Conservation (phyloP, 2,113 vertebrate genomes). For the Peromyscus californicus region DNA sequence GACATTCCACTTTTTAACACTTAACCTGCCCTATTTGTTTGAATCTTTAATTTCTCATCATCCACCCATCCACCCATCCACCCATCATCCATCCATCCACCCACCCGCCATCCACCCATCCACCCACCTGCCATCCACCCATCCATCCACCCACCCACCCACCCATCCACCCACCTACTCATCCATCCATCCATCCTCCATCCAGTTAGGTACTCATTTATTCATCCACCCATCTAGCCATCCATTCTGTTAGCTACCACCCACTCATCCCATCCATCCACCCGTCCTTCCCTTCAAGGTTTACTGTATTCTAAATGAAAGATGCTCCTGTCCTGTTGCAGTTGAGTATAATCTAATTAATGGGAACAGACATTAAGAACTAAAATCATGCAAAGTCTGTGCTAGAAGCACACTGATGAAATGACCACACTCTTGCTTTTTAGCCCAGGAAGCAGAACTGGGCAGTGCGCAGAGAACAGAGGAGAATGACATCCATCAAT, state of each 20-base stretch:
- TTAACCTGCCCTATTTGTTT: too few species aligned
- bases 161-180: background rate
- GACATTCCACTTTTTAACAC: background rate
- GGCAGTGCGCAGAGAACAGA: accelerated
- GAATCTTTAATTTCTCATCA: background rate
- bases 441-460: background rate
- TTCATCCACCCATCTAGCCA: too few species aligned
- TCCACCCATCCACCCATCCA: background rate
- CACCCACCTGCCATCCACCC: too few species aligned
- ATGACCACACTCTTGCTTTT: accelerated
- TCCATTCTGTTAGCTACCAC: background rate
- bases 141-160: background rate
- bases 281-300: background rate
- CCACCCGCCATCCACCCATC: too few species aligned
- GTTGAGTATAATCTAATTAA: background rate
- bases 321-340: too few species aligned
- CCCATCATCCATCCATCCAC: background rate
- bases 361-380: background rate
- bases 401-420: background rate
- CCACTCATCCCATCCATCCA: too few species aligned
- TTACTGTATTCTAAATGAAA: too few species aligned
- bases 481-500: background rate
- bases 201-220: too few species aligned
- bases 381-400: background rate
- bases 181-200: background rate